A percentile compares a stretch with the other conserved stretches of the same genome.
phyloP scores from a whole-genome alignment of 2,113 vertebrate genomes.

The Lamprologus lemairii region DNA sequence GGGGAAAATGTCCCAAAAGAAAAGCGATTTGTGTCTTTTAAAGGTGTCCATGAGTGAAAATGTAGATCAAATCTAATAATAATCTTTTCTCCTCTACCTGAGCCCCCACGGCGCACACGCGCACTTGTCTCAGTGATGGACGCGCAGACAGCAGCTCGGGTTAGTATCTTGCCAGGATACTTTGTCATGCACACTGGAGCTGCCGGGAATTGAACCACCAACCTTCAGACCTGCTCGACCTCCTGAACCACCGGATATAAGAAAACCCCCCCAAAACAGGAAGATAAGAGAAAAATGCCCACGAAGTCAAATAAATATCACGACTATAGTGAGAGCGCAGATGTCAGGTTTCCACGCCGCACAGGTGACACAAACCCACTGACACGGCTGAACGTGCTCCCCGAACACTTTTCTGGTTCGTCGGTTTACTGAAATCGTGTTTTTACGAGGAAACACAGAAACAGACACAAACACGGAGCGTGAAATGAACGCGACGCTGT shows the following conservation, averaged over 20 bases:
- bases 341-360: background rate
- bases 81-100: background rate
- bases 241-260: background rate
- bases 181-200: background rate
- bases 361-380: background rate
- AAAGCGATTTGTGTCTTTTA: accelerated
- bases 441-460: background rate
- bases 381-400: background rate
- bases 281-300: background rate
- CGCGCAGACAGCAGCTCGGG: background rate
- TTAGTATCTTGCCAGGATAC: background rate
- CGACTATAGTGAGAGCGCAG: background rate
- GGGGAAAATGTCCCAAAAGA: background rate
- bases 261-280: background rate
- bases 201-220: background rate
- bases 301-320: background rate
- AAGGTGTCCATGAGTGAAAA: background rate
- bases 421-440: background rate
- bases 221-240: background rate
- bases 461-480: background rate
- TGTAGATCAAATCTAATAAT: background rate
- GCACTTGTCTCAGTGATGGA: background rate
- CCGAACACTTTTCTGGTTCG: background rate
- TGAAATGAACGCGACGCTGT: background rate
- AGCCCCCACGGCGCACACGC: background rate